These are phyloP conservation scores for Tapirus terrestris DNA, from an alignment of 2,113 vertebrate genomes.

Conservation along the genomic window DNA sequence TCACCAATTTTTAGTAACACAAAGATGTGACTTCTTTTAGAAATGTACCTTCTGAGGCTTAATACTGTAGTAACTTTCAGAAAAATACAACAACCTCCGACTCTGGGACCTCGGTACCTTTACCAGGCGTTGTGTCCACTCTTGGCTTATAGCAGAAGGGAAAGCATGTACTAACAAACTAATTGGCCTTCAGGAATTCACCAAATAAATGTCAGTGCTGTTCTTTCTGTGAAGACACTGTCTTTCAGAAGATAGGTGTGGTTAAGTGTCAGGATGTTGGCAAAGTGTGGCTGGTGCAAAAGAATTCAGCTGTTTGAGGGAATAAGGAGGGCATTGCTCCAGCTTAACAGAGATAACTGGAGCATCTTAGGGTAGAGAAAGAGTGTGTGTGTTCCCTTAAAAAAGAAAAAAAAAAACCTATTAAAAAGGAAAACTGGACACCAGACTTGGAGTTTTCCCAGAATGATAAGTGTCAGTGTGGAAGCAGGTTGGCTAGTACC, in stretches of 20 bases:
- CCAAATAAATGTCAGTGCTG: background rate
- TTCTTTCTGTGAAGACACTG: background rate
- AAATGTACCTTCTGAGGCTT: background rate
- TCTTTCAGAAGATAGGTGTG: background rate
- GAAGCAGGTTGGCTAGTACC: background rate
- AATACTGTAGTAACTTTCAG: background rate
- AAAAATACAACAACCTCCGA: background rate
- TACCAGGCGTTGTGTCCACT: background rate
- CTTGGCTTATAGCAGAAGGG: background rate
- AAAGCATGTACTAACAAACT: background rate
- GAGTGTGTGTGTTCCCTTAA: background rate
- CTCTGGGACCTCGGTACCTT: background rate
- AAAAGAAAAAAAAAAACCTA: background rate
- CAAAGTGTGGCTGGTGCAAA: background rate
- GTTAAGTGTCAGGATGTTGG: background rate
- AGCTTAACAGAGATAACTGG: background rate
- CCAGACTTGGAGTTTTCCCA: conserved; percentile 20
- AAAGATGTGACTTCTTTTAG: conserved; percentile 18
- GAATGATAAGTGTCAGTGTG: background rate
- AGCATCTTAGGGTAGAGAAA: background rate
- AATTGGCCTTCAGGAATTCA: background rate
- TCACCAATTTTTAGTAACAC: background rate
- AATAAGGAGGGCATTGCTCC: background rate
- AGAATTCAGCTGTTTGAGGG: background rate
- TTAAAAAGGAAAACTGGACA: background rate